Evolutionary conservation across 2,797 vertebrate genomes (phyloP).

Genomic region (Sphaeramia orbicularis): DNA sequence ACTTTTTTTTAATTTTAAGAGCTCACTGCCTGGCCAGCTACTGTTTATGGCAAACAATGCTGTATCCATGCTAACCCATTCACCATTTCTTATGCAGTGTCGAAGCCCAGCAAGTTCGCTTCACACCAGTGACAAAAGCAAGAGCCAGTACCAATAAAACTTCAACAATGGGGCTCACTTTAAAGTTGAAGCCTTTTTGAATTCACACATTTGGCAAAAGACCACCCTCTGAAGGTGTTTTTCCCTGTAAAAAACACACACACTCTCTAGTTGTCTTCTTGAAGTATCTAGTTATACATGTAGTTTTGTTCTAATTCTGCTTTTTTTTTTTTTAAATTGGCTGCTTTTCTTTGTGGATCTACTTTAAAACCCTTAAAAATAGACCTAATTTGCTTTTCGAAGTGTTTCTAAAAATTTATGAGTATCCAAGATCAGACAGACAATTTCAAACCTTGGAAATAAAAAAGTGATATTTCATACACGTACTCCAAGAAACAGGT

Average conservation of each 20-base stretch:
- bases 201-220: conserved; percentile 50
- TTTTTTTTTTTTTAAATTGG: too few relatives aligned
- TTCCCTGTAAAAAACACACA: background rate
- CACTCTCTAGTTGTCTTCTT: background rate
- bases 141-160: conserved; percentile 66
- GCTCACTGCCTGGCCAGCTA: background rate
- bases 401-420: too few relatives aligned
- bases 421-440: too few relatives aligned
- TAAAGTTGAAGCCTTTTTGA: conserved; percentile 58
- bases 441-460: too few relatives aligned
- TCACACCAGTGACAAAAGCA: conserved; percentile 66
- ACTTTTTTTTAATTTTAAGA: conserved; percentile 12
- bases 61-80: conserved; percentile 39
- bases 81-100: conserved; percentile 77
- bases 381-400: too few relatives aligned
- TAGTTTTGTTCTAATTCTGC: background rate
- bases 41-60: conserved; percentile 52
- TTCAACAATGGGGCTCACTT: conserved; percentile 64
- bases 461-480: too few relatives aligned
- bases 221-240: conserved; percentile 12
- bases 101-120: conserved; percentile 69
- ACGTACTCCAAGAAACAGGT: too few relatives aligned
- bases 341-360: too few relatives aligned
- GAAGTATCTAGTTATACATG: background rate
- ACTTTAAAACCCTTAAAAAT: too few relatives aligned